These are phyloP conservation scores for Brachypodius melanocephalos DNA, from an alignment of 2,113 vertebrate species.

Conservation along the genomic window DNA sequence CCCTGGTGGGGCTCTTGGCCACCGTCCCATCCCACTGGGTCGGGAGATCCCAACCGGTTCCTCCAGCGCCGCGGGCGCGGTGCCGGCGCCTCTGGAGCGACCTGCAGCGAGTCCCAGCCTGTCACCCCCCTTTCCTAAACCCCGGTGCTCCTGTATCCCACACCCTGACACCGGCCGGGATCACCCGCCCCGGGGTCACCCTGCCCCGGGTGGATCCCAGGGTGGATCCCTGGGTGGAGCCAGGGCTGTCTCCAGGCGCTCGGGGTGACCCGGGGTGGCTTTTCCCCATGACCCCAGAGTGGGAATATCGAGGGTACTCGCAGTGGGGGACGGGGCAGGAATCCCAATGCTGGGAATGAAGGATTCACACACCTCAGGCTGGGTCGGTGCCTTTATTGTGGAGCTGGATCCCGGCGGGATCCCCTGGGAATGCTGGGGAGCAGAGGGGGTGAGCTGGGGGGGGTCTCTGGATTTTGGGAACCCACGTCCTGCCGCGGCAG, in stretches of 20 bases:
- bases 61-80: neutral
- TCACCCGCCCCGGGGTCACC: neutral
- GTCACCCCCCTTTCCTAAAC: neutral
- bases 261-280: neutral
- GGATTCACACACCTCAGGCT: neutral
- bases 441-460: rapidly evolving
- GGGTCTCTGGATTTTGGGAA: neutral
- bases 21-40: neutral
- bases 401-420: neutral
- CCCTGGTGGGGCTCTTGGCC: neutral
- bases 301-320: rapidly evolving
- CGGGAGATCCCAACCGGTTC: neutral
- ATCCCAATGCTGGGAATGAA: rapidly evolving
- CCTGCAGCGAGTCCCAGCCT: neutral
- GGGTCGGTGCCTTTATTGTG: conserved; percentile 18
- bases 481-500: neutral
- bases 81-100: neutral
- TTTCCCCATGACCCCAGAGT: neutral
- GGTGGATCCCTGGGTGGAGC: neutral
- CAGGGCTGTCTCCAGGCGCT: neutral
- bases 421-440: neutral
- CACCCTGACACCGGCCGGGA: neutral
- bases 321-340: neutral
- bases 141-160: neutral
- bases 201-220: neutral